Percentiles rank a stretch among this genome's conserved stretches.
phyloP scores from a whole-genome alignment of 2,888 invertebrate species.

The Mellilla xanthometata region DNA sequence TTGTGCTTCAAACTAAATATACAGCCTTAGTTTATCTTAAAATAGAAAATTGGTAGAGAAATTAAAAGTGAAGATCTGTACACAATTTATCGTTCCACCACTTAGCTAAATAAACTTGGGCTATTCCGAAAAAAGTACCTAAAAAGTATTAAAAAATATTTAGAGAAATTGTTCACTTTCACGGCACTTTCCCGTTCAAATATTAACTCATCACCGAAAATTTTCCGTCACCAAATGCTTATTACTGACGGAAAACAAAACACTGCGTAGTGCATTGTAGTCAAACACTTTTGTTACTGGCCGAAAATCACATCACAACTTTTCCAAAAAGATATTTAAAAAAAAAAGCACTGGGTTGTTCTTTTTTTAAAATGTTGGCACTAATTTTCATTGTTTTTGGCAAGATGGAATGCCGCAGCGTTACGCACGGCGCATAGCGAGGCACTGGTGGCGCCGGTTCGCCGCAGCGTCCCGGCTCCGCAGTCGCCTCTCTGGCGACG shows the following conservation, averaged over 20 bases:
- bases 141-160: too few relatives aligned
- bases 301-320: not conserved
- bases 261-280: too few relatives aligned
- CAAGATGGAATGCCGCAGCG: slow-evolving; percentile 31
- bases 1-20: too few relatives aligned
- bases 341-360: too few relatives aligned
- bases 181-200: slow-evolving; percentile 11
- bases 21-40: too few relatives aligned
- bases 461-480: slow-evolving; percentile 72
- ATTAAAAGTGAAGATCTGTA: too few relatives aligned
- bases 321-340: not conserved
- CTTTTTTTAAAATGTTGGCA: not conserved
- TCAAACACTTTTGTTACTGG: too few relatives aligned
- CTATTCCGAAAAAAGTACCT: not conserved
- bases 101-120: slow-evolving; percentile 2
- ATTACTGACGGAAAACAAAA: too few relatives aligned
- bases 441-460: slow-evolving; percentile 50
- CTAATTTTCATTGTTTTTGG: slow-evolving; percentile 3
- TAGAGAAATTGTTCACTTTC: slow-evolving; percentile 9
- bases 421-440: slow-evolving; percentile 51
- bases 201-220: slow-evolving; percentile 4
- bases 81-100: not conserved
- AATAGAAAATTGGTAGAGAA: too few relatives aligned
- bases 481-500: slow-evolving; percentile 63
- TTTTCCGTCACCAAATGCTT: slow-evolving; percentile 6